Evolutionary conservation across 2,797 vertebrate genomes (phyloP).

Genomic region (Sebastes elongatus): DNA sequence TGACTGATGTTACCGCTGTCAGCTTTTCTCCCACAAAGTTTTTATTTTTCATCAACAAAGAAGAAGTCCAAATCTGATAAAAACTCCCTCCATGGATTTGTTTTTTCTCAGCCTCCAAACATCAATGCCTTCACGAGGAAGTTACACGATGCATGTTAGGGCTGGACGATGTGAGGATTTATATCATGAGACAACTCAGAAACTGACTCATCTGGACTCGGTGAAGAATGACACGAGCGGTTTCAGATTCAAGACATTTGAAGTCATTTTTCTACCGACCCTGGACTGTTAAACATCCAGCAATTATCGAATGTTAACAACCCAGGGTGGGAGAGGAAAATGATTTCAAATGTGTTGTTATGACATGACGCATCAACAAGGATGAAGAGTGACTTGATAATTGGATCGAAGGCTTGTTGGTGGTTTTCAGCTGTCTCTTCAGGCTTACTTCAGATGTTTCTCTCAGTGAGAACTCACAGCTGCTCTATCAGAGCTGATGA

Average conservation of each 20-base stretch:
- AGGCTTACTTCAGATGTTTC: neutral
- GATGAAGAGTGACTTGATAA: neutral
- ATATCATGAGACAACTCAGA: neutral
- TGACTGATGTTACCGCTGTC: neutral
- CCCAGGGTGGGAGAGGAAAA: neutral
- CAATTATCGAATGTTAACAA: neutral
- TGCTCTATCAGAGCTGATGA: too few relatives aligned
- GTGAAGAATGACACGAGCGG: too few relatives aligned
- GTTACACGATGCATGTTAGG: neutral
- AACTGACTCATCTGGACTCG: neutral
- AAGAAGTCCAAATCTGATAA: neutral
- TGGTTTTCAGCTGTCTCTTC: neutral
- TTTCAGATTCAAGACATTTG: neutral
- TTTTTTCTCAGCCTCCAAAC: too few relatives aligned
- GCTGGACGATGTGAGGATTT: neutral
- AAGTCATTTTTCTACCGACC: neutral
- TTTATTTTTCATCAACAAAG: neutral
- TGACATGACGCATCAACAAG: neutral
- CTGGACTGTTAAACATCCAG: neutral
- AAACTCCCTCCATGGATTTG: neutral
- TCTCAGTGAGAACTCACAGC: neutral
- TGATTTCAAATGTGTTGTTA: neutral
- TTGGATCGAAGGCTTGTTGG: neutral
- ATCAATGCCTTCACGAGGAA: neutral
- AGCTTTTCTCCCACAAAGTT: neutral